Percentiles rank a stretch among this genome's conserved stretches.
These are phyloP conservation scores for Drosophila ercepeae DNA, from an alignment of 1,140 invertebrate species.

Conservation along the genomic window DNA sequence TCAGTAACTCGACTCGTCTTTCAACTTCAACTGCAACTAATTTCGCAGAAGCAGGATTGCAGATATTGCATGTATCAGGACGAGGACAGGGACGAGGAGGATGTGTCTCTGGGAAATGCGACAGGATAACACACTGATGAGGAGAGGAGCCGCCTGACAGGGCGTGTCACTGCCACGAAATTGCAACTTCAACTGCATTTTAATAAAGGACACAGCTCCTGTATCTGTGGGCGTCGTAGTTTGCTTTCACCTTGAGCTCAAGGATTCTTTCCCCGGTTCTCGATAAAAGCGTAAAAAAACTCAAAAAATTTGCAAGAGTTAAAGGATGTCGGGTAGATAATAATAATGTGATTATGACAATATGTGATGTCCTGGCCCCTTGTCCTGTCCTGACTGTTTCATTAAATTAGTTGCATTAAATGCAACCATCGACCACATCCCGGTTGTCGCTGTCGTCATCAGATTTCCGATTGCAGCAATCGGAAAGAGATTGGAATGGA, in stretches of 20 bases:
- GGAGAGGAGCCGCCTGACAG: slow-evolving; percentile 3
- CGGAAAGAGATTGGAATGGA: slow-evolving; percentile 30
- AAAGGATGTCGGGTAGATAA: not conserved
- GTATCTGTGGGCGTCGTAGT: slow-evolving; percentile 22
- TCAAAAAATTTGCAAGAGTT: not conserved
- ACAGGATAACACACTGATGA: slow-evolving; percentile 72
- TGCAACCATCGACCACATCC: slow-evolving; percentile 53
- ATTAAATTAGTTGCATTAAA: slow-evolving; percentile 60
- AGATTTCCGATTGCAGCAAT: slow-evolving; percentile 49
- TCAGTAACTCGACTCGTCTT: slow-evolving; percentile 30
- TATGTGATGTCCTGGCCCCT: not conserved
- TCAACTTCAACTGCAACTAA: slow-evolving; percentile 36
- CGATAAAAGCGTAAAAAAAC: not conserved
- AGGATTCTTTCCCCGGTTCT: too few species aligned
- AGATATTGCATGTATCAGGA: slow-evolving; percentile 58
- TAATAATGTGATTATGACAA: slow-evolving; percentile 8
- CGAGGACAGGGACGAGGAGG: slow-evolving; percentile 3
- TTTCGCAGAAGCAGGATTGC: slow-evolving; percentile 20
- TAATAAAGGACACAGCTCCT: slow-evolving; percentile 49
- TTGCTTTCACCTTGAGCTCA: too few species aligned
- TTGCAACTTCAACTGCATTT: slow-evolving; percentile 62
- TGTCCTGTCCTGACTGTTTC: not conserved
- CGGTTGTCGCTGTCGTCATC: slow-evolving; percentile 33
- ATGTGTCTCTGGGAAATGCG: slow-evolving; percentile 49
- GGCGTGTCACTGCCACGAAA: slow-evolving; percentile 40